Evolutionary conservation across 2,888 invertebrate species (phyloP).

Genomic region (Hydrotaea cyrtoneurina): DNA sequence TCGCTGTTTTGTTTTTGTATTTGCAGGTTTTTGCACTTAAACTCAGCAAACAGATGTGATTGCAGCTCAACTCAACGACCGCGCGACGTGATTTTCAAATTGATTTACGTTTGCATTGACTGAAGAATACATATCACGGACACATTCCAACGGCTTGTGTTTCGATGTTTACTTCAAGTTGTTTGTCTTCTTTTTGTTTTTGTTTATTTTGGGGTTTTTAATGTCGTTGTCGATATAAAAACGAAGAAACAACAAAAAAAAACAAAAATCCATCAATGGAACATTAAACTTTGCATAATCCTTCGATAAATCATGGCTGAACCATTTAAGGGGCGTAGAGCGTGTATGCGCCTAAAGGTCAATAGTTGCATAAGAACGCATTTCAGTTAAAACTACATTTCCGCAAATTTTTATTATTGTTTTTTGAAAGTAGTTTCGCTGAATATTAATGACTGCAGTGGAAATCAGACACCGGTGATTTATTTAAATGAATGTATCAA

Average conservation of each 20-base stretch:
- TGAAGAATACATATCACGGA: constrained; percentile 56
- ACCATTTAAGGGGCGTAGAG: not conserved
- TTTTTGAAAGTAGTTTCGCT: too few relatives aligned
- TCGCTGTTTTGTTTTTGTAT: too few relatives aligned
- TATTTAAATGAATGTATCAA: not conserved
- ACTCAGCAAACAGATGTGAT: constrained; percentile 31
- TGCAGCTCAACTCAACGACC: not conserved
- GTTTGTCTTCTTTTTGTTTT: not conserved
- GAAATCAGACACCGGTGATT: too few relatives aligned
- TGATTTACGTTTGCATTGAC: constrained; percentile 39
- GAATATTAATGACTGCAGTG: too few relatives aligned
- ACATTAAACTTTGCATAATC: constrained; percentile 64
- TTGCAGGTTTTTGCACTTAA: constrained; percentile 36
- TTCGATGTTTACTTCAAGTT: constrained; percentile 32
- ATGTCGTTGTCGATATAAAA: not conserved
- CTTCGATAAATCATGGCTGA: not conserved
- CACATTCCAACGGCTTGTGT: constrained; percentile 36
- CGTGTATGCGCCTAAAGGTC: not conserved
- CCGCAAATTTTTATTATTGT: not conserved
- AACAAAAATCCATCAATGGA: constrained; percentile 24
- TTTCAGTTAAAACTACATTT: not conserved
- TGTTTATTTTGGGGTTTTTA: not conserved
- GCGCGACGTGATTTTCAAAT: constrained; percentile 11
- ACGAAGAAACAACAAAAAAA: not conserved
- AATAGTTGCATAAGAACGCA: not conserved